Base-by-base conservation (phyloP, 2,888 invertebrate genomes). In the Alentia gelatinosa region DNA sequence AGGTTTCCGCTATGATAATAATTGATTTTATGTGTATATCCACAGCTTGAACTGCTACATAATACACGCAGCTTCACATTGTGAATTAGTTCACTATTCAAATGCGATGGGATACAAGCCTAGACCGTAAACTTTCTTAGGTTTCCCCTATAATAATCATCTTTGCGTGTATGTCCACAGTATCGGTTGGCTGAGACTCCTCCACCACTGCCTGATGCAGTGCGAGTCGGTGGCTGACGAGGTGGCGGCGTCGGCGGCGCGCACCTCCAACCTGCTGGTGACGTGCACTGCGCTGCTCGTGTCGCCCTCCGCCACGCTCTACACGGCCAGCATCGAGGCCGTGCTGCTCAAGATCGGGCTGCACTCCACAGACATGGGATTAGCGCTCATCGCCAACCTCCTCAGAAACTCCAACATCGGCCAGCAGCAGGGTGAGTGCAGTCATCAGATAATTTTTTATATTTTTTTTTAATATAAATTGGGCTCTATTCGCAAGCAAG, bases 171-270 rank as follows among this genome's bases (percentile, higher is more conserved):
- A 1, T 47, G 42, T 89, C 89, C 50, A 56, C 94, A 98, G 98
- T 95, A 97, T 98, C 95, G 98, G 98, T 92, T 98, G 98, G 98
- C 97, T 98, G 92, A 97, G 98, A 92, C 97, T 98, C 92, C 96
- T 98, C 75, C 97, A 98, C 93, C 98, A 98, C 94, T 98, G 98
- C 94, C 97, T 98, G 92, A 94, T 92, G 0, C 96, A 97, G 35
- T 96, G 97, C 3, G 94, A 93, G 26, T 91, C 90, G 30, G 93
- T 89, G 93, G 94, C 39, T 91, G 90, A 35, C 89, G 93, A 94
- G 30, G 95, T 95, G 15, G 94, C 95, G 1, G 94, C 93, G 89
- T 97, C 97, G n/a, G 97, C 98, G 0, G 97, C 97, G 0, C 96
- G 97, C 39, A 97, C 97, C 86, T 97, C 97, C 0, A 97, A 97